Evolutionary conservation across 2,797 vertebrate species (phyloP), one percentile per base, ranked within the genome.

Genomic region (Buphagus erythrorhynchus): DNA sequence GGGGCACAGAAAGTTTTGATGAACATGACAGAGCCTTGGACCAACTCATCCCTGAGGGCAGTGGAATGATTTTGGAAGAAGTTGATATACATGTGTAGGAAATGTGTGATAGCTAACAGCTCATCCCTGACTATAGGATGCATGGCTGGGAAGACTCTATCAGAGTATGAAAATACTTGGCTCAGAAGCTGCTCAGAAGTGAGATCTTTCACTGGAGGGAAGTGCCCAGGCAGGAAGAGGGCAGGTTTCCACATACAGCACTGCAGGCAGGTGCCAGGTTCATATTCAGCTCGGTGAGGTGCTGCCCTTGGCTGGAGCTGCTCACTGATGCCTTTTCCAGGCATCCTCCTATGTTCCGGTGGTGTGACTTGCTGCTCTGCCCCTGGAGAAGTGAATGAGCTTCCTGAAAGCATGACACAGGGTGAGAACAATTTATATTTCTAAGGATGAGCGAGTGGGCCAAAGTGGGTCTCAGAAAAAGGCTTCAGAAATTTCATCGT

Each of bases 241-340:
- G 38, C 55, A 72, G 67, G 55, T 76, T 73, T 77, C 71, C 48
- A 43, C 0, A 0, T 11, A 19, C 0, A 0, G 46, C 0, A 0
- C 31, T 40, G 31, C 3, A 0, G 28, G 24, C 0, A 0, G 9
- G 20, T 3, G 4, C 58, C 6, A 3, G 28, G 68, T 54, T 73
- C 19, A 20, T 51, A 29, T 40, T 76, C 82, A 65, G 49, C 58
- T 24, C 1, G 0, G 48, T 19, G 54, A 88, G 33, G 35, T 42
- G 45, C 71, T 0, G 2, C 28, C 38, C 49, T 69, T 59, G 71
- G 74, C 71, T 78, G 69, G 61, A 81, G 13, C 66, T 59, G 43
- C 35, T 73, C 3, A 0, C 26, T 52, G 57, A 16, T 77, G 73
- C 48, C 51, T 74, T 87, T 54, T 54, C 29, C 67, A 58, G 74